Evolutionary conservation across 2,888 invertebrate species (phyloP), one percentile per base, ranked within the genome.

Genomic region (Acleris laterana): DNA sequence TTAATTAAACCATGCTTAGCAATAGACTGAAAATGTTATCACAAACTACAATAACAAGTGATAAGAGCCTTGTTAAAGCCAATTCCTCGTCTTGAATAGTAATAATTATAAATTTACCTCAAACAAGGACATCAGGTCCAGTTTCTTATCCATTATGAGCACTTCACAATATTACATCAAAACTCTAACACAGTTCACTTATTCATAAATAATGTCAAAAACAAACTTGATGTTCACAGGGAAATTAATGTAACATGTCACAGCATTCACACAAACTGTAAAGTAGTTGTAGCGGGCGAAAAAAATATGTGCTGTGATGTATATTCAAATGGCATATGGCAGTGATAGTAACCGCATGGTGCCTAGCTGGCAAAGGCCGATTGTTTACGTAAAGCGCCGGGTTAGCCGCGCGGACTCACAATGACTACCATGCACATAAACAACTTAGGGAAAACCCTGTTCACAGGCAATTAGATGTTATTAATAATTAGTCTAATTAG

Each of bases 71-170:
- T 19, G 7, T 17, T 9, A 16, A 9, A 42, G 7, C 2, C 5
- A 42, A 25, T 7, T 2, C 11, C 13, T 38, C 1, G 6, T 19
- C 11, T 28, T 13, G 53, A 42, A 25, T 16, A 28, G 11, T 49
- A 11, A 2, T 19, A 42, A 52, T 38, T 62, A 56, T 42, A 66
- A 64, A 70, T 72, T 84, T 93, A 93, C 93, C 93, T 93, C 93
- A 75, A 93, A 86, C 61, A 93, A 76, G 17, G 93, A 93, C 81
- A 93, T 81, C 62, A 93, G 79, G 77, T 93, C 93, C 85, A 93
- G 76, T 84, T 90, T 93, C 82, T 83, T 91, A 88, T 93, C 93
- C 93, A 93, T 93, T 76, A 80, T 90, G 69, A 74, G 69, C 76
- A 76, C 77, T 78, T 80, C 73, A 78, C 71, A 66, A 70, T 79